These are phyloP conservation scores for Strongylocentrotus purpuratus DNA, from an alignment of 35 echinoderm and acorn worm species.

Conservation along the genomic window DNA sequence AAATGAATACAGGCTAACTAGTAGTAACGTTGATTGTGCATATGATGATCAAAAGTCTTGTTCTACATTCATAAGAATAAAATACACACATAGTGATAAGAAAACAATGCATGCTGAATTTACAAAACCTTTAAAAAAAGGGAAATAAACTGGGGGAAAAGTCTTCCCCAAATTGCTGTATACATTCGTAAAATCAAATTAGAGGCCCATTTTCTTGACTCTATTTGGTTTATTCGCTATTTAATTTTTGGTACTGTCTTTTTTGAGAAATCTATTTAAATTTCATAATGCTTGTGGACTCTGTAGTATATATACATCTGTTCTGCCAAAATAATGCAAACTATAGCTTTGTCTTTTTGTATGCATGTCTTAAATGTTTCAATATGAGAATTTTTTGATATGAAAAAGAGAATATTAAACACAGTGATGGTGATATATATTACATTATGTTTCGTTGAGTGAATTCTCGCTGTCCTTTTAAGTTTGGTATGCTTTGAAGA, in stretches of 20 bases:
- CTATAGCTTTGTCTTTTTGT: slow-evolving; percentile 40
- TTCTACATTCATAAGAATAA: not conserved
- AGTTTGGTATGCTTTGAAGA: not conserved
- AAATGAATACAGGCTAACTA: not conserved
- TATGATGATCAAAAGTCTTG: not conserved
- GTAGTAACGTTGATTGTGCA: not conserved
- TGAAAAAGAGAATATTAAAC: slow-evolving; percentile 40
- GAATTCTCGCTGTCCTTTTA: not conserved
- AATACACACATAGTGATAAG: not conserved
- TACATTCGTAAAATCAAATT: not conserved
- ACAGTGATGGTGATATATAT: not conserved
- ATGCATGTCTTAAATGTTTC: slow-evolving; percentile 46
- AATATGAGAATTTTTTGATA: slow-evolving; percentile 31
- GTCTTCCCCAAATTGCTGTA: not conserved
- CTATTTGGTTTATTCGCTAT: not conserved
- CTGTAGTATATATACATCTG: slow-evolving; percentile 42
- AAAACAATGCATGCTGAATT: not conserved
- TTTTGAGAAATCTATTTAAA: slow-evolving; percentile 45
- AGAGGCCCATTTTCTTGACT: not conserved
- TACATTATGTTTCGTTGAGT: not conserved
- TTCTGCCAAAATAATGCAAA: slow-evolving; percentile 48
- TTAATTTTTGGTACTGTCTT: slow-evolving; percentile 33
- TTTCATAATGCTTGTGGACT: not conserved
- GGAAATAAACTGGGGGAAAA: not conserved
- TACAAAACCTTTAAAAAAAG: not conserved